Evolutionary conservation across 2,888 invertebrate species (phyloP).

Genomic region (Seira musarum): DNA sequence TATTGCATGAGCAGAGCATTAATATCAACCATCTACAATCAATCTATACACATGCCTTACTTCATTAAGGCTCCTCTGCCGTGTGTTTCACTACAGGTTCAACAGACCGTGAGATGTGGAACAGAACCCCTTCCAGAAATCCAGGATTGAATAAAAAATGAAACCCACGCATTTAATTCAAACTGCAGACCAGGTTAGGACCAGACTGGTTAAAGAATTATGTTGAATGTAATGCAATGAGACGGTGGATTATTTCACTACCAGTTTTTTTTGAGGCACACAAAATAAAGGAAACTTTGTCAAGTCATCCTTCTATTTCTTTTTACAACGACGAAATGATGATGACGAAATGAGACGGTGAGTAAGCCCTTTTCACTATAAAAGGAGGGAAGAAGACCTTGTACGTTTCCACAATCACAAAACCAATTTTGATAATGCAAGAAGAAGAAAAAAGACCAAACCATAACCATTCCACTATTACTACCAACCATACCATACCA

Average conservation of each 20-base stretch:
- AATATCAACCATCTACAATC: no score
- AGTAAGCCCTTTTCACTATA: constrained; percentile 41
- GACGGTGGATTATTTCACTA: no score
- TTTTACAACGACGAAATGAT: no score
- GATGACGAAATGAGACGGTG: constrained; percentile 24
- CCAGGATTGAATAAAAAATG: no score
- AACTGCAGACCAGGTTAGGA: not conserved
- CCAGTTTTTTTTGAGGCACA: not conserved
- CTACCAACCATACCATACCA: no score
- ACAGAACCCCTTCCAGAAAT: constrained; percentile 6
- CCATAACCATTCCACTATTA: constrained; percentile 5
- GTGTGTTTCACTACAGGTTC: not conserved
- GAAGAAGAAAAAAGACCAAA: no score
- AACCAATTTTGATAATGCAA: constrained; percentile 37
- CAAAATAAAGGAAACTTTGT: constrained; percentile 28
- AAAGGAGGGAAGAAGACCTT: constrained; percentile 20
- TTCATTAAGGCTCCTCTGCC: no score
- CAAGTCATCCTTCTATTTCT: constrained; percentile 45
- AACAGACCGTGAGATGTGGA: constrained; percentile 21
- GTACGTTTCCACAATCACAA: constrained; percentile 13
- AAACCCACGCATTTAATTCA: constrained; percentile 4
- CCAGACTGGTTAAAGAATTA: not conserved
- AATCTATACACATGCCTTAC: no score
- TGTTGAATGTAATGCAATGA: not conserved
- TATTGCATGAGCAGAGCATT: no score